Conservation (phyloP, 2,888 invertebrate genomes). For the Vanessa cardui region DNA sequence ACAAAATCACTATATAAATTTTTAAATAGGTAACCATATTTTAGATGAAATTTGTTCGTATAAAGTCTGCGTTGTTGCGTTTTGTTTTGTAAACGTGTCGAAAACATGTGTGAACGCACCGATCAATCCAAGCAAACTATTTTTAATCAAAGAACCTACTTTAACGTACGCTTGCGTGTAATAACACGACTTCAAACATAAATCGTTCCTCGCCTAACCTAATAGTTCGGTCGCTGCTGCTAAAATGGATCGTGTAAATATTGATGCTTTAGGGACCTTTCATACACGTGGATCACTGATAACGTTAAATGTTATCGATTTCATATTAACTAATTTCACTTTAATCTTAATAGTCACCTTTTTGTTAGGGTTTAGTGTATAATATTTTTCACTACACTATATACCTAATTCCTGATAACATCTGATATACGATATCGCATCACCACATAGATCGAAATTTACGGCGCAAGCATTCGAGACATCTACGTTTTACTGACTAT, state of each 20-base stretch:
- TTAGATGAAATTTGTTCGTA: neutral
- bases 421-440: too few relatives aligned
- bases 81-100: neutral
- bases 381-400: too few relatives aligned
- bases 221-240: slow-evolving; percentile 60
- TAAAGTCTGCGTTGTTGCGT: neutral
- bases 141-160: slow-evolving; percentile 58
- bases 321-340: too few relatives aligned
- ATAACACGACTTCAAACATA: slow-evolving; percentile 62
- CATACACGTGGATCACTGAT: neutral
- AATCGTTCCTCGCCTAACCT: slow-evolving; percentile 66
- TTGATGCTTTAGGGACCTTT: slow-evolving; percentile 35
- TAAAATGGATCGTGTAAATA: slow-evolving; percentile 66
- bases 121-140: slow-evolving; percentile 43
- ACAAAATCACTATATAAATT: too few relatives aligned
- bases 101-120: neutral
- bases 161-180: slow-evolving; percentile 56
- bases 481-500: too few relatives aligned
- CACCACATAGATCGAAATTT: too few relatives aligned
- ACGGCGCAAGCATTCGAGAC: too few relatives aligned
- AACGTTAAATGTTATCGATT: too few relatives aligned
- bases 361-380: too few relatives aligned
- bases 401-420: too few relatives aligned
- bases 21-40: too few relatives aligned
- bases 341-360: too few relatives aligned